Conservation (phyloP, 2,113 vertebrate genomes). For the Canis aureus region DNA sequence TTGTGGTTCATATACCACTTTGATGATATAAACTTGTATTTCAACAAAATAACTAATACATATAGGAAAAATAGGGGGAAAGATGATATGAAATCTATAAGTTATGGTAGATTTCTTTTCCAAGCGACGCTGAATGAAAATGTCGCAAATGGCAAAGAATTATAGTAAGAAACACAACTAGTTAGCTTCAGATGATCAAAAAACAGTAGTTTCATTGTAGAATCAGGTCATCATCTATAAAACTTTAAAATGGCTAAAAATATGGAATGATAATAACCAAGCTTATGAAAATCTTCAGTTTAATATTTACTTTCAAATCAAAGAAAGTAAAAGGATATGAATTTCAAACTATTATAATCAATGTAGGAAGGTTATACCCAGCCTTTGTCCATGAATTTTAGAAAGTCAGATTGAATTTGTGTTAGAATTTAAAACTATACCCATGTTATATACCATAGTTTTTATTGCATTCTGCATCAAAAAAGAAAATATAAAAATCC, state of each 20-base stretch:
- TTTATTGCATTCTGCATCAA: background rate
- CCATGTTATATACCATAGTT: background rate
- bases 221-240: background rate
- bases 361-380: background rate
- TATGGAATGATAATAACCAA: background rate
- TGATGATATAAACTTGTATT: background rate
- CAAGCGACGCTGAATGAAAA: background rate
- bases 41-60: background rate
- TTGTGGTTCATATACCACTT: background rate
- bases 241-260: background rate
- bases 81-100: background rate
- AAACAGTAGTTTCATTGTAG: background rate
- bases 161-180: background rate
- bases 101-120: background rate
- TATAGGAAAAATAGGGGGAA: background rate
- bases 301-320: slow-evolving; percentile 23
- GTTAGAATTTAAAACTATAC: slow-evolving; percentile 7
- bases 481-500: background rate
- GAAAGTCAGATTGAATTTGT: background rate
- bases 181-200: background rate
- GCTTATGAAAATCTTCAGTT: background rate
- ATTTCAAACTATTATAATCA: background rate
- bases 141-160: background rate
- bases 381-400: background rate
- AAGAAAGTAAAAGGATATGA: background rate